Conservation (phyloP, 1,140 invertebrate genomes). For the Thalassaphorura encarpata region DNA sequence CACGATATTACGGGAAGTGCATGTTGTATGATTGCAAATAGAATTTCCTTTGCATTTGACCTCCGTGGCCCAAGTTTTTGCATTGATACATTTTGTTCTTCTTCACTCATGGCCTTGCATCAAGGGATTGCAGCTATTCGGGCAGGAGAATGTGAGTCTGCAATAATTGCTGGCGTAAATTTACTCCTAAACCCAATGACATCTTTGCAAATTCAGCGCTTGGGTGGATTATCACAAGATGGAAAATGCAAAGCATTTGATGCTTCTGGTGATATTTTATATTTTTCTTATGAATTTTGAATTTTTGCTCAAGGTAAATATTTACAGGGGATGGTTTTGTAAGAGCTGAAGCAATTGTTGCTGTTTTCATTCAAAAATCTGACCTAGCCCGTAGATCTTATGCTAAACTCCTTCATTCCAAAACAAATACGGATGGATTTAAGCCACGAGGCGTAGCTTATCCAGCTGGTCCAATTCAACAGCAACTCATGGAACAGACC, state of each 20-base stretch:
- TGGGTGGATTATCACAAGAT: constrained; percentile 34
- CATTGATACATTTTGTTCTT: constrained; percentile 10
- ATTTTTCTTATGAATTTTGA: neutral
- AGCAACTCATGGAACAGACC: constrained; percentile 41
- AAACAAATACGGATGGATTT: constrained; percentile 49
- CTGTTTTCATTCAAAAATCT: constrained; percentile 44
- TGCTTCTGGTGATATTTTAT: constrained; percentile 39
- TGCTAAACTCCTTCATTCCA: constrained; percentile 37
- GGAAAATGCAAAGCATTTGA: constrained; percentile 55
- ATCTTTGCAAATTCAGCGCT: constrained; percentile 1
- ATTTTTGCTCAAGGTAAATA: neutral
- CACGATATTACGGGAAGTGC: constrained; percentile 56
- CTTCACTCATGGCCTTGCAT: constrained; percentile 7
- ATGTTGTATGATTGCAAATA: constrained; percentile 55
- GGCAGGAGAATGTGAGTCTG: constrained; percentile 5
- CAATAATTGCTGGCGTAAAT: constrained; percentile 19
- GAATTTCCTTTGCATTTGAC: constrained; percentile 54
- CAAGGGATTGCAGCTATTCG: constrained; percentile 5
- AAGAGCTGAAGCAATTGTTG: constrained; percentile 45
- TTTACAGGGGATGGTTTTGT: constrained; percentile 41
- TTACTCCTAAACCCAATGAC: constrained; percentile 18
- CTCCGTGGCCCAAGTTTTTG: constrained; percentile 43
- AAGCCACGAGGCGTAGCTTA: constrained; percentile 34
- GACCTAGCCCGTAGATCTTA: constrained; percentile 43
- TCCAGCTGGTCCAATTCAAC: constrained; percentile 44